A percentile compares a stretch with the other conserved stretches of the same genome.
phyloP scores from a whole-genome alignment of 2,797 vertebrate genomes.

The Pseudochromis fuscus region DNA sequence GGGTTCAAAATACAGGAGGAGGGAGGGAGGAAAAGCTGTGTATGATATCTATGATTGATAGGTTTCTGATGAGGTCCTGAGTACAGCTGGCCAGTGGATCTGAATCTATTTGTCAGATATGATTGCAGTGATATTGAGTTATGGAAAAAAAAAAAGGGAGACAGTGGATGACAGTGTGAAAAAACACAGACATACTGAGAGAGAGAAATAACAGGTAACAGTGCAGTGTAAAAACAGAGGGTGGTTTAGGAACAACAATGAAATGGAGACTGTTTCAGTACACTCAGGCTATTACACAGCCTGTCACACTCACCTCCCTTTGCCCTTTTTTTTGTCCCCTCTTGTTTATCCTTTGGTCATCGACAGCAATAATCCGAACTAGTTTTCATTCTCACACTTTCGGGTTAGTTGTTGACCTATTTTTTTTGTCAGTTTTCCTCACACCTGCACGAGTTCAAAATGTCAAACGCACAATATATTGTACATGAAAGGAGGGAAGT shows the following conservation, averaged over 20 bases:
- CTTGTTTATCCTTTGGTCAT: conserved; percentile 50
- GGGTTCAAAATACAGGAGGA: conserved; percentile 10
- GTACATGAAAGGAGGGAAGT: conserved; percentile 47
- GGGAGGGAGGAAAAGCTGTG: conserved; percentile 23
- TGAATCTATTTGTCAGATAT: conserved; percentile 60
- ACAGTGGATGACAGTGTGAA: conserved; percentile 22
- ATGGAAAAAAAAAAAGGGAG: background rate
- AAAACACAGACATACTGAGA: conserved; percentile 10
- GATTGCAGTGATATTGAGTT: conserved; percentile 53
- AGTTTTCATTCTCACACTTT: conserved; percentile 46
- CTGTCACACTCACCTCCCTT: conserved; percentile 64
- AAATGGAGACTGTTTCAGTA: conserved; percentile 68
- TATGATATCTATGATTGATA: conserved; percentile 60
- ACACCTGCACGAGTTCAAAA: conserved; percentile 41
- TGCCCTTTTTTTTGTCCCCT: conserved; percentile 45
- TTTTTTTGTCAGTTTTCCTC: background rate
- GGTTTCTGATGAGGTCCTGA: conserved; percentile 60
- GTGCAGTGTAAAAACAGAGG: conserved; percentile 26
- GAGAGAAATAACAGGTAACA: conserved; percentile 10
- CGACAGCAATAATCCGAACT: conserved; percentile 42
- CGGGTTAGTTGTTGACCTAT: conserved; percentile 52
- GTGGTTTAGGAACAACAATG: conserved; percentile 36
- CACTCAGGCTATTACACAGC: conserved; percentile 70
- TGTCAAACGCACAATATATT: conserved; percentile 33
- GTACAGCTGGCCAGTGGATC: conserved; percentile 53